Percentiles rank a stretch among this genome's conserved stretches.
Evolutionary conservation across 2,797 vertebrate genomes (phyloP).

Genomic region (Hylomyscus alleni): DNA sequence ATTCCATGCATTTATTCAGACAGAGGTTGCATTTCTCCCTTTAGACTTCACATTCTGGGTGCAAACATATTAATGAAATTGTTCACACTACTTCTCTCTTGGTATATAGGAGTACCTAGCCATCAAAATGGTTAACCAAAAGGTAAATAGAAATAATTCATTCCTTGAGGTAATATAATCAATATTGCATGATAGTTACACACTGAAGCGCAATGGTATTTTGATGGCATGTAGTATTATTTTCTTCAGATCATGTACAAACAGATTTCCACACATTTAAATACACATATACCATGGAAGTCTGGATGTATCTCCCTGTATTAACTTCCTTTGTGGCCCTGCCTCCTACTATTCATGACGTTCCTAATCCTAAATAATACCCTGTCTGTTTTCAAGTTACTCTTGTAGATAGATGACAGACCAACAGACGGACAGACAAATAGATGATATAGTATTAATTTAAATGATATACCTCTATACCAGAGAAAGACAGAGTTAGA

Average conservation of each 20-base stretch:
- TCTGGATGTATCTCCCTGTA: not conserved
- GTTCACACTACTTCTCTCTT: not conserved
- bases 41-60: not conserved
- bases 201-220: not conserved
- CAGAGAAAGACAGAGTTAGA: not conserved
- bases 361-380: not conserved
- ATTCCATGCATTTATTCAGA: not conserved
- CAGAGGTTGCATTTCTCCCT: not conserved
- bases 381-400: not conserved
- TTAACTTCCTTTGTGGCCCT: not conserved
- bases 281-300: not conserved
- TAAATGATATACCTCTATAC: not conserved
- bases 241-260: not conserved
- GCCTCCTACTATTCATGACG: not conserved
- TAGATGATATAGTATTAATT: not conserved
- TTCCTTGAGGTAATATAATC: not conserved
- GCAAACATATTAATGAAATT: not conserved
- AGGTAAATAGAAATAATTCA: not conserved
- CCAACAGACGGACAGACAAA: not conserved
- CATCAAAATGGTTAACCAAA: conserved; percentile 40
- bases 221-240: not conserved
- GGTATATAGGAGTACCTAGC: not conserved
- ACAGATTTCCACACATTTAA: not conserved
- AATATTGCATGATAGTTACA: conserved; percentile 36
- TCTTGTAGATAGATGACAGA: not conserved